Conservation (phyloP, 2,113 vertebrate genomes). For the Actenoides hombroni region DNA sequence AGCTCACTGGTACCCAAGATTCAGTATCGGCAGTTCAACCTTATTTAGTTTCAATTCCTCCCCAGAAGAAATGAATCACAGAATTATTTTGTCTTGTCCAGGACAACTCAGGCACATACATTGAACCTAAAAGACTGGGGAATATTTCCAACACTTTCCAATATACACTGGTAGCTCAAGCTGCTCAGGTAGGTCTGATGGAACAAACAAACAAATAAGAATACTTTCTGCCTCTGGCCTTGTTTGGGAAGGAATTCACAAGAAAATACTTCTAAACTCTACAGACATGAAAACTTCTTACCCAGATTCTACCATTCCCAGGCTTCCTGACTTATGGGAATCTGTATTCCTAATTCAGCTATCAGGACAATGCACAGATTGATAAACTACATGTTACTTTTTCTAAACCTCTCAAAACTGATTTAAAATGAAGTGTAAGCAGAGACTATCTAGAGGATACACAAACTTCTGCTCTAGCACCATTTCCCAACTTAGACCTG, state of each 20-base stretch:
- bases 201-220: not conserved
- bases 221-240: not conserved
- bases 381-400: not conserved
- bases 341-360: not conserved
- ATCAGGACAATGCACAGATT: not conserved
- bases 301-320: not conserved
- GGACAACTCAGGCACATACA: not conserved
- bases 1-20: not conserved
- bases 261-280: not conserved
- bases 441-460: not conserved
- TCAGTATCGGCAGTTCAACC: not conserved
- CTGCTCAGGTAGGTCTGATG: not conserved
- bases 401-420: not conserved
- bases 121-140: not conserved
- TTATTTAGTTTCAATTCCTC: not conserved
- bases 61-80: not conserved
- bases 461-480: not conserved
- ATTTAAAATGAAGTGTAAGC: not conserved
- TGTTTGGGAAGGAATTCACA: not conserved
- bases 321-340: not conserved
- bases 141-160: conserved; percentile 16
- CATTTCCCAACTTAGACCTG: not conserved
- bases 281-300: not conserved
- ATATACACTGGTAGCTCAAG: not conserved
- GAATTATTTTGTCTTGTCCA: not conserved